Evolutionary conservation across 2,888 invertebrate species (phyloP), one percentile per base, ranked within the genome.

Genomic region (Morpho helenor): DNA sequence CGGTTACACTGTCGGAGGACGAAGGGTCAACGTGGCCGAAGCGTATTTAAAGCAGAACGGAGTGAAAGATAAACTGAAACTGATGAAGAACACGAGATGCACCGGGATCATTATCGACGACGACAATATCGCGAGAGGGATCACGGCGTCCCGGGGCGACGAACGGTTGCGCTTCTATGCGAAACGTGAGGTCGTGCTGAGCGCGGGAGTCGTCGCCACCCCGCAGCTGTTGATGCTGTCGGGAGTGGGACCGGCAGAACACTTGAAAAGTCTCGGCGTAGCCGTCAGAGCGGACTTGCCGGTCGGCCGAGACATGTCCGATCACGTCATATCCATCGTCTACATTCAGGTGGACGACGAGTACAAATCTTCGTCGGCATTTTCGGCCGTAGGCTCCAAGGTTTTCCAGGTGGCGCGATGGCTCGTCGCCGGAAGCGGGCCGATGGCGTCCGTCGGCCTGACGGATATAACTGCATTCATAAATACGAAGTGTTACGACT

Each of bases 171-270:
- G 53, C 0, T 22, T 84, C 1, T 79, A 68, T 56, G 82, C 79
- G 0, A 68, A 60, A 5, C 71, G 66, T 10, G 86, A 84, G 62
- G 80, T 87, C 0, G 73, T 87, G 7, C 62, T 87, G 8, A 76
- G 80, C 42, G 84, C 86, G 0, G 87, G 87, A 0, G 59, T 84
- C 0, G 61, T 85, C 1, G 81, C 73, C 0, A 79, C 80, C 1
- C 77, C 86, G 7, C 82, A 85, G 45, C 71, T 87, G 56, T 59
- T 87, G 52, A 72, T 82, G 81, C 59, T 79, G 31, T 87, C 86
- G 1, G 87, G 87, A 0, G 63, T 87, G 2, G 87, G 86, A 0
- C 80, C 74, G 1, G 68, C 73, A 2, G 67, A 71, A 0, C 82
- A 83, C 51, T 67, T 86, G 43, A 43, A 61, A 6, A 49, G 62